phyloP scores from a whole-genome alignment of 2,797 vertebrate species.

The Gymnopithys bicolor region DNA sequence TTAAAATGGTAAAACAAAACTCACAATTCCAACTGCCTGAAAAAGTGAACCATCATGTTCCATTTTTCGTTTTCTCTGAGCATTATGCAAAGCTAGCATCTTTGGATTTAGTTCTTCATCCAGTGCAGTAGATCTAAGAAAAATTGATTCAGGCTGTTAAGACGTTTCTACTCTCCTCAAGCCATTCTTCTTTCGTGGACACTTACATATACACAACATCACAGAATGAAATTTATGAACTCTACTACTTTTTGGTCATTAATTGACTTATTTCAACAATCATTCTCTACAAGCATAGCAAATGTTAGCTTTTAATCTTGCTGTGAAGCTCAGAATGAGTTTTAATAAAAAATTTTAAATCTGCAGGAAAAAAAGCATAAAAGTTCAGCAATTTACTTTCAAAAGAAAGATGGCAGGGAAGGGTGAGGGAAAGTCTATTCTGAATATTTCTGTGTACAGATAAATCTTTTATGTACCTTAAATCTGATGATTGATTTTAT shows the following conservation, averaged over 20 bases:
- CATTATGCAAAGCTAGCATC: slow-evolving; percentile 86
- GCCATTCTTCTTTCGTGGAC: slow-evolving; percentile 39
- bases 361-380: not conserved
- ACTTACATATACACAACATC: slow-evolving; percentile 22
- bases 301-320: slow-evolving; percentile 33
- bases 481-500: not conserved
- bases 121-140: slow-evolving; percentile 80
- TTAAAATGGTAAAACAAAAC: slow-evolving; percentile 70
- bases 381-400: slow-evolving; percentile 16
- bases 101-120: slow-evolving; percentile 86
- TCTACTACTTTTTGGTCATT: not conserved
- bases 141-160: slow-evolving; percentile 71
- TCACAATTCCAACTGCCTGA: slow-evolving; percentile 89
- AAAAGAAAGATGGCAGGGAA: not conserved
- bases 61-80: slow-evolving; percentile 94
- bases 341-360: not conserved
- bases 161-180: slow-evolving; percentile 34
- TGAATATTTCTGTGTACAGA: not conserved
- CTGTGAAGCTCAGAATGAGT: slow-evolving; percentile 13
- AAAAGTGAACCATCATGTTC: slow-evolving; percentile 85
- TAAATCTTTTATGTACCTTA: not conserved
- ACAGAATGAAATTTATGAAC: slow-evolving; percentile 36
- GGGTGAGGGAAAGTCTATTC: not conserved
- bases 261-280: slow-evolving; percentile 10
- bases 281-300: not conserved